Evolutionary conservation across 2,113 vertebrate genomes (phyloP).

Genomic region (Petrocephalus zakoni): DNA sequence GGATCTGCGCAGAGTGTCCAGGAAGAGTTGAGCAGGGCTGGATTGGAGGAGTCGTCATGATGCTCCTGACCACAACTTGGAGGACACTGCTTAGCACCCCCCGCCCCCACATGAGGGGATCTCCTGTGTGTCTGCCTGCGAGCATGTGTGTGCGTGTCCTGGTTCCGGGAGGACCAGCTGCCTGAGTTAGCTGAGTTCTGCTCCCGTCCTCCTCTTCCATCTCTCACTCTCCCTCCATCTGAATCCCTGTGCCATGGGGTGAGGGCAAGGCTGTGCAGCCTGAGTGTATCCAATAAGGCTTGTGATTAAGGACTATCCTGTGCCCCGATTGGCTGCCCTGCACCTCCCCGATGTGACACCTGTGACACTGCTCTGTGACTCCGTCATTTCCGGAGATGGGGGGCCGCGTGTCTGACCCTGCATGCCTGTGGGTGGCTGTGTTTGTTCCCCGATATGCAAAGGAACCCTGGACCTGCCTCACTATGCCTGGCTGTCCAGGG

Average conservation of each 20-base stretch:
- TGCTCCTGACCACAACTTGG: neutral
- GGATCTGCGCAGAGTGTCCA: neutral
- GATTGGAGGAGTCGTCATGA: neutral
- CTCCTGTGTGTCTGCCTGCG: neutral
- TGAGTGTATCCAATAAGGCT: neutral
- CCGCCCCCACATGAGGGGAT: neutral
- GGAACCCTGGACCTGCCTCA: neutral
- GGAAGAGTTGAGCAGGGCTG: neutral
- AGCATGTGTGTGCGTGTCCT: slow-evolving; percentile 2
- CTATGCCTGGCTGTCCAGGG: neutral
- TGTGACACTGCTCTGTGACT: neutral
- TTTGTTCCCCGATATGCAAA: neutral
- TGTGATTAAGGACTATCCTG: neutral
- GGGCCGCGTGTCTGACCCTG: neutral
- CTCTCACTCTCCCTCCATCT: neutral
- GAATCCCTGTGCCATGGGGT: neutral
- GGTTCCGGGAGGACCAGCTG: neutral
- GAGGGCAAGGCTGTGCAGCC: neutral
- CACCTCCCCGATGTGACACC: neutral
- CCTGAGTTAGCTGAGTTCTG: neutral
- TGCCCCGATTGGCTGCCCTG: neutral
- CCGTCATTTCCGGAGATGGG: neutral
- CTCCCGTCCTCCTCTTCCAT: neutral
- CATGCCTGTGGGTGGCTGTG: neutral
- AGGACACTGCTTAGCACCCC: neutral